A percentile compares a stretch with the other conserved stretches of the same genome.
phyloP scores from a whole-genome alignment of 2,888 invertebrate genomes.

The Synanthedon myopaeformis region DNA sequence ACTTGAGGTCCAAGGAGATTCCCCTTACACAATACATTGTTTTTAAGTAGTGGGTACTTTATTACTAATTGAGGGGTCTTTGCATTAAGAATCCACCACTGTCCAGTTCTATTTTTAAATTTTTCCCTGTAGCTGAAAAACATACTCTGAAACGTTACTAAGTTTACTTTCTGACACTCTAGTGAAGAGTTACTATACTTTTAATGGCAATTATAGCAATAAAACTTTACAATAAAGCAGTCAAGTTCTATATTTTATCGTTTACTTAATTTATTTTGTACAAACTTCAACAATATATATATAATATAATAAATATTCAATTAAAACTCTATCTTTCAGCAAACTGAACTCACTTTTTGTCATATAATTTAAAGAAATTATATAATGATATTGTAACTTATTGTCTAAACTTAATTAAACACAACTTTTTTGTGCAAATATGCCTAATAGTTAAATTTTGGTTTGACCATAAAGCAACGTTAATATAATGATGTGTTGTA shows the following conservation, averaged over 20 bases:
- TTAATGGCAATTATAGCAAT: constrained; percentile 16
- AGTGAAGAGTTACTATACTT: no score
- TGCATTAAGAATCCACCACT: no score
- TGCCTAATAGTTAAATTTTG: constrained; percentile 67
- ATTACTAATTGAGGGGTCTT: no score
- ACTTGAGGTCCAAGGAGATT: no score
- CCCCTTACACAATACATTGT: no score
- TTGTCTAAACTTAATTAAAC: constrained; percentile 72
- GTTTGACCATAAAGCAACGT: constrained; percentile 48
- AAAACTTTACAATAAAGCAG: constrained; percentile 60
- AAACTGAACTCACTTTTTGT: constrained; percentile 71
- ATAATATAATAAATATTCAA: constrained; percentile 64
- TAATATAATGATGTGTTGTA: constrained; percentile 8
- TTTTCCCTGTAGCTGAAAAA: no score
- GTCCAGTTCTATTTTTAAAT: no score
- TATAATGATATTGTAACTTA: constrained; percentile 68
- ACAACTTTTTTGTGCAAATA: constrained; percentile 72
- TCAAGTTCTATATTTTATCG: constrained; percentile 72
- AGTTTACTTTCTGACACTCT: no score
- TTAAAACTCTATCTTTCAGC: constrained; percentile 71
- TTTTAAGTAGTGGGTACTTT: no score
- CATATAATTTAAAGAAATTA: constrained; percentile 62
- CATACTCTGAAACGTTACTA: no score
- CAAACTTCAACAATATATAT: constrained; percentile 72
- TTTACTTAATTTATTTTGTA: constrained; percentile 73